Evolutionary conservation across 1,140 invertebrate species (phyloP), one percentile per base, ranked within the genome.

Genomic region (Laodelphax striatellus): DNA sequence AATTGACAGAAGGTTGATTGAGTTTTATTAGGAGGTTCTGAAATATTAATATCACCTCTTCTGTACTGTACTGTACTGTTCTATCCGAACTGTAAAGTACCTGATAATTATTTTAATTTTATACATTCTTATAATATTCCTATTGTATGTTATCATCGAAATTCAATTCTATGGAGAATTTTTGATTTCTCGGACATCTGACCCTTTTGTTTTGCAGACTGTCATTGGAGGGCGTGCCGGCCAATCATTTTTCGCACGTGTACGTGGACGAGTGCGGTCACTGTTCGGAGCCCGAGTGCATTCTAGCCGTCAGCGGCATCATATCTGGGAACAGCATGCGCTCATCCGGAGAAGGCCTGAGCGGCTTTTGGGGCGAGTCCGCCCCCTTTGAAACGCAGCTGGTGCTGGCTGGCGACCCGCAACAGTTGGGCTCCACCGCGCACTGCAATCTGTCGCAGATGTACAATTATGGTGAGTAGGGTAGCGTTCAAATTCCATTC

Each of bases 261-360:
- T 80, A 96, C 55, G 77, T 96, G 52, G 93, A 97, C 71, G 94
- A 97, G 77, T 88, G 90, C 52, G 93, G 92, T 0, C 92, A 96
- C 70, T 84, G 87, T 4, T 89, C 82, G 2, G 94, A 97, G 74
- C 87, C 92, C 13, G 93, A 97, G 74, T 81, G 84, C 44, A 76
- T 94, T 75, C 81, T 93, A 64, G 83, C 91, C 0, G 70, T 92
- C 24, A 73, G 75, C 50, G 59, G 59, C 9, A 21, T 60, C 9
- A 3, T 60, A 14, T 4, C 4, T 31, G 28, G 28, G 28, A 9
- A 9, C 4, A 31, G 28, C 28, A 31, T n/a, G n/a, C n/a, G n/a
- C n/a, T n/a, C n/a, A n/a, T n/a, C n/a, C n/a, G n/a, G n/a, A n/a
- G n/a, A n/a, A n/a, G n/a, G n/a, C n/a, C n/a, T n/a, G n/a, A n/a